phyloP scores from a whole-genome alignment of 2,797 vertebrate genomes.

The Rhynchotus rufescens region DNA sequence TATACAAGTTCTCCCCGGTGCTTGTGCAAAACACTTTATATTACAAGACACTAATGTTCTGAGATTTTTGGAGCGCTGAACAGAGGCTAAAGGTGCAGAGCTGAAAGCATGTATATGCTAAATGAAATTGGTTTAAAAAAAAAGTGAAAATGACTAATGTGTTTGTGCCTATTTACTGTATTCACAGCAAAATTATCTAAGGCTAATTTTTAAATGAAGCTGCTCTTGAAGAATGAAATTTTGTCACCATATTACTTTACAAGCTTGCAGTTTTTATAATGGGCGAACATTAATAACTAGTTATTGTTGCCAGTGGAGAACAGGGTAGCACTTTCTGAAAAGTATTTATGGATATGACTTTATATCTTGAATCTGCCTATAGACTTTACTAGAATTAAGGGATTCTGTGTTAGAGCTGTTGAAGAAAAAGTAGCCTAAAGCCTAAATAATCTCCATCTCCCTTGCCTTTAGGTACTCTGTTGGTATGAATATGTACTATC shows the following conservation, averaged over 20 bases:
- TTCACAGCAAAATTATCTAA: background rate
- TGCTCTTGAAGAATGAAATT: background rate
- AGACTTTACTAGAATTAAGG: background rate
- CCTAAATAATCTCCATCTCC: background rate
- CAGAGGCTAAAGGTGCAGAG: background rate
- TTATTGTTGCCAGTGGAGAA: background rate
- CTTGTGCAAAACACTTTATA: constrained; percentile 16
- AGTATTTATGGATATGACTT: background rate
- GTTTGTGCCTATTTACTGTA: background rate
- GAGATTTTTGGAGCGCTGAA: background rate
- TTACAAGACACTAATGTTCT: background rate
- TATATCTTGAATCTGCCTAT: background rate
- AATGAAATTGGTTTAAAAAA: background rate
- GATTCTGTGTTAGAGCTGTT: background rate
- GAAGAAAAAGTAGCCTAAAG: background rate
- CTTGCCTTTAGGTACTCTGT: too few species aligned
- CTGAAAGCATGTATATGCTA: background rate
- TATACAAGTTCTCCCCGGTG: background rate
- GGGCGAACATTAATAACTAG: background rate
- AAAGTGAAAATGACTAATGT: background rate
- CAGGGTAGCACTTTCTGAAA: background rate
- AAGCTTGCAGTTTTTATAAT: background rate
- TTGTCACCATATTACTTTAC: background rate
- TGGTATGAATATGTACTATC: too few species aligned
- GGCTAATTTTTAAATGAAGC: background rate